Evolutionary conservation across 1,140 invertebrate species (phyloP).

Genomic region (Berghia stephanieae): DNA sequence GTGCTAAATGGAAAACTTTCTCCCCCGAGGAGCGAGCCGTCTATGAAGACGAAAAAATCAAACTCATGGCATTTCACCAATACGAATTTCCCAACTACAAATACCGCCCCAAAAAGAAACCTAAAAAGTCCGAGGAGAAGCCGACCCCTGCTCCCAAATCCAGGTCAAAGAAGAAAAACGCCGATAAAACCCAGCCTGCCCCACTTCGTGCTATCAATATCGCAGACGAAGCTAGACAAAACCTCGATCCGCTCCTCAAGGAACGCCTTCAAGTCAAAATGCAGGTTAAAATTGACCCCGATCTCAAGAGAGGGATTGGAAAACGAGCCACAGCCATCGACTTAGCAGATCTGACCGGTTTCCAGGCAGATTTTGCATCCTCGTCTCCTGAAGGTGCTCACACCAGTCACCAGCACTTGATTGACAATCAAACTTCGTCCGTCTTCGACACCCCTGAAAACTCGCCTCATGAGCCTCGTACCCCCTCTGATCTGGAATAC

Average conservation of each 20-base stretch:
- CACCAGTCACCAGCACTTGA: not conserved
- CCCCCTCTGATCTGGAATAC: no score
- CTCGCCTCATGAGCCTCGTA: constrained; percentile 17
- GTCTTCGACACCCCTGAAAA: constrained; percentile 29
- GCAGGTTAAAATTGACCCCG: constrained; percentile 31
- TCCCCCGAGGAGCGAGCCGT: constrained; percentile 15
- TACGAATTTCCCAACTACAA: constrained; percentile 30
- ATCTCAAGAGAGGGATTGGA: constrained; percentile 13
- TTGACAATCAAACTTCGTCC: constrained; percentile 11
- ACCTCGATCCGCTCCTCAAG: not conserved
- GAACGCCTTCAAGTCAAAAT: constrained; percentile 27
- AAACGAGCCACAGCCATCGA: constrained; percentile 27
- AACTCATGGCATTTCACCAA: constrained; percentile 9
- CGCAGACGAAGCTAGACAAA: not conserved
- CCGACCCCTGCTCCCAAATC: constrained; percentile 13
- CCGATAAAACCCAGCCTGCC: not conserved
- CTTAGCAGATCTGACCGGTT: constrained; percentile 21
- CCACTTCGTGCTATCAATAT: not conserved
- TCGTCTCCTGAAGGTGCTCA: not conserved
- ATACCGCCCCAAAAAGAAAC: constrained; percentile 29
- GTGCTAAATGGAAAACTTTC: constrained; percentile 17
- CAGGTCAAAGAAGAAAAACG: not conserved
- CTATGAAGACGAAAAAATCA: constrained; percentile 26
- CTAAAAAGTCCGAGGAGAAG: constrained; percentile 22
- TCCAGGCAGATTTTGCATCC: not conserved